Conservation (phyloP, 2,797 vertebrate genomes). For the Erethizon dorsatum region DNA sequence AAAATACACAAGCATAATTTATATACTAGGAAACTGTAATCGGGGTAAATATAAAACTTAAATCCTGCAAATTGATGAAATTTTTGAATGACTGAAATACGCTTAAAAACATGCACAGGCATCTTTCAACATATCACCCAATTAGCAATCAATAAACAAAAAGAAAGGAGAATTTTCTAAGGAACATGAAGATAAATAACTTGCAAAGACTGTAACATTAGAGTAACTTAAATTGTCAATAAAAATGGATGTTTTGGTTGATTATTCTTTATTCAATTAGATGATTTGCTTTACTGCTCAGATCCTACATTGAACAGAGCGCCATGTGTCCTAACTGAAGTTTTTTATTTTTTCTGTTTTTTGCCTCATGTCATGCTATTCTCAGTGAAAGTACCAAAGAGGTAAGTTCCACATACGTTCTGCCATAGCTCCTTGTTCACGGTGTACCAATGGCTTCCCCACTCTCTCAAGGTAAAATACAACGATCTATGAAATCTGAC, state of each 20-base stretch:
- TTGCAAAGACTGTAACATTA: neutral
- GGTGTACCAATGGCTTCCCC: neutral
- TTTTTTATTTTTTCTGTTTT: neutral
- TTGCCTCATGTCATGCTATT: neutral
- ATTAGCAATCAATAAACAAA: slow-evolving; percentile 15
- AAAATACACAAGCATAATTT: slow-evolving; percentile 39
- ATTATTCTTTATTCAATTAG: neutral
- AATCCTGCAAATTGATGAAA: slow-evolving; percentile 3
- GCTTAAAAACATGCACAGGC: neutral
- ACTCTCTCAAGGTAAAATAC: neutral
- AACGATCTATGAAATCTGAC: neutral
- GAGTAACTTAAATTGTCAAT: neutral
- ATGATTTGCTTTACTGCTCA: neutral
- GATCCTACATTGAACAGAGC: neutral
- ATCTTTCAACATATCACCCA: slow-evolving; percentile 11
- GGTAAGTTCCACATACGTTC: neutral
- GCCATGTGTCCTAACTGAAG: neutral
- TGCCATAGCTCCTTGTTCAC: neutral
- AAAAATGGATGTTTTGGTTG: neutral
- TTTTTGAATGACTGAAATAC: slow-evolving; percentile 45
- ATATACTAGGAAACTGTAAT: neutral
- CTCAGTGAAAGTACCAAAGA: neutral
- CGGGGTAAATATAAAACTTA: neutral
- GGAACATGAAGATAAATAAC: neutral
- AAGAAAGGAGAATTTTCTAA: neutral